Conservation (phyloP, 2,888 invertebrate genomes). For the Euphydryas editha region DNA sequence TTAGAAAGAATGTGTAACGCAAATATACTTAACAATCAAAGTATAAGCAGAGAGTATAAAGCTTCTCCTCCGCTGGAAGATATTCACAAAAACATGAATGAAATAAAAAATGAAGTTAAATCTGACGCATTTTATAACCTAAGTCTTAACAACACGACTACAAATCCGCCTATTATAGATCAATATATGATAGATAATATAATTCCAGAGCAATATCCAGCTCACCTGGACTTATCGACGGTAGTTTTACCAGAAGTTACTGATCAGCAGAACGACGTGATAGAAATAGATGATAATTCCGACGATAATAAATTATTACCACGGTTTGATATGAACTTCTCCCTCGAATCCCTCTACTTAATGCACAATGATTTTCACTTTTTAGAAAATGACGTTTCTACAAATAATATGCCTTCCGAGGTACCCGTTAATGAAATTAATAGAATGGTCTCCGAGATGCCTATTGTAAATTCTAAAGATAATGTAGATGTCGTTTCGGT, state of each 20-base stretch:
- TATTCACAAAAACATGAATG: conserved; percentile 74
- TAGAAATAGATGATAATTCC: conserved; percentile 78
- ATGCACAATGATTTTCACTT: conserved; percentile 79
- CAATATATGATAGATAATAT: conserved; percentile 75
- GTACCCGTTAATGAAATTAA: conserved; percentile 61
- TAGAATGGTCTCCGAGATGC: conserved; percentile 68
- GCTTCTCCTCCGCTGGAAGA: conserved; percentile 77
- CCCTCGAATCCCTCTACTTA: conserved; percentile 70
- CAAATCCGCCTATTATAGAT: conserved; percentile 69
- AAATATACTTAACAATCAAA: conserved; percentile 63
- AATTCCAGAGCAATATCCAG: conserved; percentile 71
- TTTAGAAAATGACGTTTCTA: conserved; percentile 67
- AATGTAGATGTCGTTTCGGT: conserved; percentile 51
- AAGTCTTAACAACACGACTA: conserved; percentile 53
- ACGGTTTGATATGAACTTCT: conserved; percentile 74
- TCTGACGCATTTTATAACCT: conserved; percentile 72
- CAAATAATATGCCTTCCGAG: conserved; percentile 57
- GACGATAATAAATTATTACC: conserved; percentile 75
- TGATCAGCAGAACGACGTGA: conserved; percentile 71
- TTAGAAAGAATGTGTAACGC: conserved; percentile 76
- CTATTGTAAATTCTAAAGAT: conserved; percentile 67
- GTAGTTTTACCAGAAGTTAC: conserved; percentile 65
- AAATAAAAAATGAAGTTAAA: conserved; percentile 77
- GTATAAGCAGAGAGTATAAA: conserved; percentile 70
- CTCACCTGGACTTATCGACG: conserved; percentile 67